Evolutionary conservation across 53 echinoderm and acorn worm species (phyloP).

Genomic region (Actinopyga echinites): DNA sequence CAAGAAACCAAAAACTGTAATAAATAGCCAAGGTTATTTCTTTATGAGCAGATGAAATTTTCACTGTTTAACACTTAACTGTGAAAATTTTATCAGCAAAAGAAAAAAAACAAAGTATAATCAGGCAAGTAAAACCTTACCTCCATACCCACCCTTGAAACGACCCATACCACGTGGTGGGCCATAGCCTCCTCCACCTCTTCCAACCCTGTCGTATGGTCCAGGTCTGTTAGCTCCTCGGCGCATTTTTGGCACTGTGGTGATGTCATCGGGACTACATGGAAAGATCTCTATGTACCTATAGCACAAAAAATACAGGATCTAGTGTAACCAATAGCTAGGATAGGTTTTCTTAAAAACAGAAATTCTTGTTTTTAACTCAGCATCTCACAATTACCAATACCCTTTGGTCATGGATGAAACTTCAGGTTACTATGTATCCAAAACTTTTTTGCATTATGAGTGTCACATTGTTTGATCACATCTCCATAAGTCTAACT

Average conservation of each 20-base stretch:
- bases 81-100: too few relatives aligned
- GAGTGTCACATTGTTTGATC: too few relatives aligned
- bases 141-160: constrained; percentile 92
- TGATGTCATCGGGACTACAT: constrained; percentile 79
- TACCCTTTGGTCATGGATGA: too few relatives aligned
- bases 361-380: too few relatives aligned
- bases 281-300: constrained; percentile 98
- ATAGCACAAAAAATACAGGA: not conserved
- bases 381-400: too few relatives aligned
- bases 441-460: too few relatives aligned
- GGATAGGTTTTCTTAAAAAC: too few relatives aligned
- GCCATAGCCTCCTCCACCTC: constrained; percentile 59
- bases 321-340: too few relatives aligned
- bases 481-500: too few relatives aligned
- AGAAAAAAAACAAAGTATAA: constrained; percentile 11
- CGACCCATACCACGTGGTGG: constrained; percentile 51
- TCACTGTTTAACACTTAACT: not conserved
- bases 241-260: constrained; percentile 6
- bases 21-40: not conserved
- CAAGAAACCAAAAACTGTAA: too few relatives aligned
- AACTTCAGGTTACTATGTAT: too few relatives aligned
- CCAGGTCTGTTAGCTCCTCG: constrained; percentile 76
- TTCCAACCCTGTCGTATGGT: constrained; percentile 80
- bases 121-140: constrained; percentile 31
- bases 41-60: not conserved